A percentile compares a stretch with the other conserved stretches of the same genome.
Evolutionary conservation across 1,140 invertebrate genomes (phyloP).

Genomic region (Heliconius eleuchia): DNA sequence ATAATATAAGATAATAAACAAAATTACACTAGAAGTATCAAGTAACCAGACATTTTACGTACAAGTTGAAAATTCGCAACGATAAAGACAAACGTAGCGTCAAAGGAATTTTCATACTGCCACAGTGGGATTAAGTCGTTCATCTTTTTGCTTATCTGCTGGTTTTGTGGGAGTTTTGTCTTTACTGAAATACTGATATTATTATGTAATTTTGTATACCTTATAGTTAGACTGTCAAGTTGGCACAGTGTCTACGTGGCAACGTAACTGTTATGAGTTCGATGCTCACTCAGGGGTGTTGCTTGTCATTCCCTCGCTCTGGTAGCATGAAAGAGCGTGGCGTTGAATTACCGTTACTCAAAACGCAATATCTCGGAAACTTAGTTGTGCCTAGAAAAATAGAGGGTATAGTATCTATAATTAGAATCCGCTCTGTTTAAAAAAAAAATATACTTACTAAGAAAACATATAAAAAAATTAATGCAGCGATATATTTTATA

Average conservation of each 20-base stretch:
- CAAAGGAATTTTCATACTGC: slow-evolving; percentile 51
- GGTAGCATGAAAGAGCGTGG: too few species aligned
- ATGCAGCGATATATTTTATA: too few species aligned
- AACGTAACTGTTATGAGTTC: not conserved
- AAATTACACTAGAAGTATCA: not conserved
- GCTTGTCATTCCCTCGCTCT: too few species aligned
- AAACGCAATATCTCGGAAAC: too few species aligned
- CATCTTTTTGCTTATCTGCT: slow-evolving; percentile 63
- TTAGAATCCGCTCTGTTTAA: too few species aligned
- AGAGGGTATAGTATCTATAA: too few species aligned
- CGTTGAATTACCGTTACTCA: too few species aligned
- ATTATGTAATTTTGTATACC: not conserved
- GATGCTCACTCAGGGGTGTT: not conserved
- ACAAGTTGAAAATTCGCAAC: slow-evolving; percentile 32
- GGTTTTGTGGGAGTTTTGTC: slow-evolving; percentile 60
- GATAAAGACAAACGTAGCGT: slow-evolving; percentile 52
- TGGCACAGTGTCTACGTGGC: not conserved
- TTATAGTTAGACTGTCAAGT: not conserved
- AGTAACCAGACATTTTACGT: not conserved
- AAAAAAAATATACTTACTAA: too few species aligned
- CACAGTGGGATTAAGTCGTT: slow-evolving; percentile 62
- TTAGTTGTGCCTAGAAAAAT: too few species aligned
- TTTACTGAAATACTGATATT: slow-evolving; percentile 15
- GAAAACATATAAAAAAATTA: too few species aligned
- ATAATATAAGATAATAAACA: not conserved